These are phyloP conservation scores for Anguilla anguilla DNA, from an alignment of 2,797 vertebrate genomes.

Conservation along the genomic window DNA sequence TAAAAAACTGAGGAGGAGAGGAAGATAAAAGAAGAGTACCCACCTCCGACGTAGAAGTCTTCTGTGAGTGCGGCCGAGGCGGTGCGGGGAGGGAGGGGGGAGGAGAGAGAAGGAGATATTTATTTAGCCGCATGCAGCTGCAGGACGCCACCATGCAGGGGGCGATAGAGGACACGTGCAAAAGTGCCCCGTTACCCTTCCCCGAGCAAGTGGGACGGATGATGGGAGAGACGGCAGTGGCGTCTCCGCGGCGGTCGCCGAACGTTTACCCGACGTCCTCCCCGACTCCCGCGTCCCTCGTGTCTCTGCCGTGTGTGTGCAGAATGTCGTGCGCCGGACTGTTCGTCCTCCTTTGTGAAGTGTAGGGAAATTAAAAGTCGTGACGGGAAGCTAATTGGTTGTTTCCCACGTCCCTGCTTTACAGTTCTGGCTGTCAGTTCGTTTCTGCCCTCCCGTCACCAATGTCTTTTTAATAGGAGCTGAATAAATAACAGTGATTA, in stretches of 20 bases:
- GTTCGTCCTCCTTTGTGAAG: background rate
- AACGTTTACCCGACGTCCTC: conserved; percentile 6
- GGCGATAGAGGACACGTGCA: conserved; percentile 85
- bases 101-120: conserved; percentile 99
- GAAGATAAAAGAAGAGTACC: conserved; percentile 73
- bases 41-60: conserved; percentile 98
- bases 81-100: conserved; percentile 81
- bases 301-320: background rate
- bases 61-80: conserved; percentile 92
- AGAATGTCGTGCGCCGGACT: background rate
- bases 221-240: background rate
- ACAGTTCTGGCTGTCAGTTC: background rate
- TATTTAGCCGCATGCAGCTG: conserved; percentile 99
- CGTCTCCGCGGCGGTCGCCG: background rate
- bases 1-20: conserved; percentile 42
- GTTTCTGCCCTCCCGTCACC: background rate
- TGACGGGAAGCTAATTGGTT: background rate
- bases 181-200: conserved; percentile 71
- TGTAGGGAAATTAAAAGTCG: background rate
- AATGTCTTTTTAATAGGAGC: conserved; percentile 8
- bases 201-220: conserved; percentile 32
- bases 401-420: background rate
- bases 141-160: conserved; percentile 91
- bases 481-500: background rate
- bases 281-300: background rate